Percentiles rank a stretch among this genome's conserved stretches.
Evolutionary conservation across 2,797 vertebrate species (phyloP).

Genomic region (Smutsia gigantea): DNA sequence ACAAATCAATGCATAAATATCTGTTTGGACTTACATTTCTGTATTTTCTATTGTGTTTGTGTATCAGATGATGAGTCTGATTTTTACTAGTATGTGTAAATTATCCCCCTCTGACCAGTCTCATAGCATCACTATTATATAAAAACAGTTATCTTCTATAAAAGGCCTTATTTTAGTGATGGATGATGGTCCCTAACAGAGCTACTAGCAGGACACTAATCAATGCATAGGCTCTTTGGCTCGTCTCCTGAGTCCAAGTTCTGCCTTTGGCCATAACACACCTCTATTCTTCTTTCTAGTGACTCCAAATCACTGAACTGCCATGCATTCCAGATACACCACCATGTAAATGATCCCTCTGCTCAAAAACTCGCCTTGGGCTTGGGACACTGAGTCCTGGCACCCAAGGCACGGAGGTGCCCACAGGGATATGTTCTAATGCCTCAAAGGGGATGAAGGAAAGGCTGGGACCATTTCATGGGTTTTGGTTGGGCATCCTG

Average conservation of each 20-base stretch:
- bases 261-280: not conserved
- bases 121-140: not conserved
- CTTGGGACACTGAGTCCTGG: not conserved
- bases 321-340: not conserved
- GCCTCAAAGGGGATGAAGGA: not conserved
- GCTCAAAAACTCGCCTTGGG: not conserved
- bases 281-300: not conserved
- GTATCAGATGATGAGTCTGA: not conserved
- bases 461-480: not conserved
- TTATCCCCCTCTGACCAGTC: not conserved
- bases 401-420: not conserved
- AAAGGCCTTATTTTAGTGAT: not conserved
- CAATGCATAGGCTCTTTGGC: not conserved
- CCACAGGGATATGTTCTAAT: not conserved
- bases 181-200: not conserved
- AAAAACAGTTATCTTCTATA: conserved; percentile 14
- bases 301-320: not conserved
- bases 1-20: not conserved
- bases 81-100: not conserved
- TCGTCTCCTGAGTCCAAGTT: not conserved
- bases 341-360: not conserved
- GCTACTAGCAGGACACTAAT: not conserved
- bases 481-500: not conserved
- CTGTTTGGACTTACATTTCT: not conserved
- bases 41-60: not conserved